phyloP scores from a whole-genome alignment of 2,797 vertebrate species.

The Premnoplex brunnescens region DNA sequence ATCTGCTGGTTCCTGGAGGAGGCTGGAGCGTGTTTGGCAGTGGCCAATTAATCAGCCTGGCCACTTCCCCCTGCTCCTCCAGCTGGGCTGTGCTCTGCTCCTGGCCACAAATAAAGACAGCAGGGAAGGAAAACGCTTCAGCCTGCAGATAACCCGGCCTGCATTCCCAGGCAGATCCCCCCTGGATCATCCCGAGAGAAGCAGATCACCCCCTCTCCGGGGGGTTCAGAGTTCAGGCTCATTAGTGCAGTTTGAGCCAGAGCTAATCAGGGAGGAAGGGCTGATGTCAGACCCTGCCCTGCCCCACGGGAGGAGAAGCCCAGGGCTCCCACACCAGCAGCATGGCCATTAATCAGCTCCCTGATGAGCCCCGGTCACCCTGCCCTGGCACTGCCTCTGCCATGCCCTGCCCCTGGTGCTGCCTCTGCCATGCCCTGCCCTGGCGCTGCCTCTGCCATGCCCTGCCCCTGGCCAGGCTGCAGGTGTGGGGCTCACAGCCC shows the following conservation, averaged over 20 bases:
- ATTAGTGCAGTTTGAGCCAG: slow-evolving; percentile 73
- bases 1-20: slow-evolving; percentile 9
- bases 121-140: neutral
- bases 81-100: neutral
- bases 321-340: neutral
- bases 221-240: slow-evolving; percentile 76
- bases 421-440: fast-evolving
- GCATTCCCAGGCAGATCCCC: neutral
- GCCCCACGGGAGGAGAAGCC: neutral
- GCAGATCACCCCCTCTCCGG: neutral
- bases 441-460: too few species aligned
- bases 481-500: neutral
- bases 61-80: neutral
- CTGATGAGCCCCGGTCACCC: neutral
- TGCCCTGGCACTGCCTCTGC: neutral
- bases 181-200: neutral
- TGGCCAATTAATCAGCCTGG: neutral
- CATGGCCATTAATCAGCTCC: slow-evolving; percentile 32
- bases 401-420: neutral
- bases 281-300: slow-evolving; percentile 21
- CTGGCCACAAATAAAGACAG: neutral
- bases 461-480: neutral
- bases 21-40: neutral
- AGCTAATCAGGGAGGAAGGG: slow-evolving; percentile 62
- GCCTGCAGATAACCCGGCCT: neutral